phyloP scores from a whole-genome alignment of 2,113 vertebrate genomes.

The Solea solea region DNA sequence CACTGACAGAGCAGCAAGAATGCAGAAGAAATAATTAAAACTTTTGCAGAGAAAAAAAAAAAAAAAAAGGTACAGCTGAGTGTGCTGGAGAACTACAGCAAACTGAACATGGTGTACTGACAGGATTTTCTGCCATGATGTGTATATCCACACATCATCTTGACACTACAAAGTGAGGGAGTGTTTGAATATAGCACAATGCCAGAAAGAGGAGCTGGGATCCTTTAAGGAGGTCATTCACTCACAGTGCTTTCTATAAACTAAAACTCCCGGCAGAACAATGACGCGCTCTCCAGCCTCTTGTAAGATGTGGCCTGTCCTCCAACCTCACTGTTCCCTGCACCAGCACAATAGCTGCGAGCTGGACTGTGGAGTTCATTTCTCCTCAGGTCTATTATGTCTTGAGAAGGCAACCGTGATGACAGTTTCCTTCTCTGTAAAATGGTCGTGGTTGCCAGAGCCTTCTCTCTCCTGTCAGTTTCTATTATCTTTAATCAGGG shows the following conservation, averaged over 20 bases:
- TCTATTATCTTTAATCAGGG: conserved; percentile 75
- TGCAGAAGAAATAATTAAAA: conserved; percentile 74
- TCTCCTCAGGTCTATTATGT: conserved; percentile 47
- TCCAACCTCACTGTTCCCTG: conserved; percentile 38
- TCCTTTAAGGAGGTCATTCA: conserved; percentile 66
- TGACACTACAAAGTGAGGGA: conserved; percentile 55
- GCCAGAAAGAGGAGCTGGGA: conserved; percentile 61
- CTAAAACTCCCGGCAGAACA: conserved; percentile 60
- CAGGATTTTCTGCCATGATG: conserved; percentile 59
- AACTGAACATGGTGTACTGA: conserved; percentile 29
- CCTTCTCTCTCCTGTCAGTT: conserved; percentile 80
- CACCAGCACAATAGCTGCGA: conserved; percentile 40
- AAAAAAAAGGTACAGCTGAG: conserved; percentile 70
- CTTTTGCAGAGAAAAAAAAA: conserved; percentile 27
- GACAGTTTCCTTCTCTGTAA: conserved; percentile 73
- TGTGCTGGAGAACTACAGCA: conserved; percentile 35
- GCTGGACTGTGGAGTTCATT: conserved; percentile 60
- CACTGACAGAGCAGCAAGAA: conserved; percentile 78
- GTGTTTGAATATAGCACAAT: conserved; percentile 56
- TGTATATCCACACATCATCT: conserved; percentile 69
- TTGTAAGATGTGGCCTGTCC: conserved; percentile 54
- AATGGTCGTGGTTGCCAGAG: conserved; percentile 71
- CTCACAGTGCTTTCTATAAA: conserved; percentile 56
- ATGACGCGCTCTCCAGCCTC: conserved; percentile 54
- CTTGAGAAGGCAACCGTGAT: conserved; percentile 56